Percentiles rank a stretch among this genome's conserved stretches.
These are phyloP conservation scores for Chesias legatella DNA, from an alignment of 2,888 invertebrate species.

Conservation along the genomic window DNA sequence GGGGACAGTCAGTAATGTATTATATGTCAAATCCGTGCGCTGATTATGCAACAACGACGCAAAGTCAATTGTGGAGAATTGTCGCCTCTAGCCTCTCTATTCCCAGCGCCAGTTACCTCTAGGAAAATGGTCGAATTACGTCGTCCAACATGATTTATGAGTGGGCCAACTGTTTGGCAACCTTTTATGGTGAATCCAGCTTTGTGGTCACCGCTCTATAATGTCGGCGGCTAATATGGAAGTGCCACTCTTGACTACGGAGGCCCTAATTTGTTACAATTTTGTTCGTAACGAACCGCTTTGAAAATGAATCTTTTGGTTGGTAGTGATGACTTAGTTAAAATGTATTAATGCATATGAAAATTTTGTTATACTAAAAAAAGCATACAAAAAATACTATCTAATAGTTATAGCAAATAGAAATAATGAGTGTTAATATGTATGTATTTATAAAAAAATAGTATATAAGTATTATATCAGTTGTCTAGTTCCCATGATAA, in stretches of 20 bases:
- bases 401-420: too few species aligned
- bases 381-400: too few species aligned
- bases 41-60: too few species aligned
- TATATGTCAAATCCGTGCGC: too few species aligned
- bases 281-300: constrained; percentile 18
- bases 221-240: constrained; percentile 21
- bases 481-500: too few species aligned
- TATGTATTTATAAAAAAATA: too few species aligned
- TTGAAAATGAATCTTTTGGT: constrained; percentile 7
- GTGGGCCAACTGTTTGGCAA: constrained; percentile 52
- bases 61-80: neutral
- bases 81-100: neutral
- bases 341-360: too few species aligned
- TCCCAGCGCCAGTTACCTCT: neutral
- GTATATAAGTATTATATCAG: too few species aligned
- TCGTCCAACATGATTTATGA: constrained; percentile 63
- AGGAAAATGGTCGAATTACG: constrained; percentile 45
- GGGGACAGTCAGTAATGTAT: too few species aligned
- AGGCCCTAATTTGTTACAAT: constrained; percentile 15
- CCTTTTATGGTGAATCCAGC: constrained; percentile 55
- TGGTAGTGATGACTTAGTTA: neutral
- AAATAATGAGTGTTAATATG: too few species aligned
- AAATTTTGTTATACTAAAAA: too few species aligned
- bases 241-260: constrained; percentile 15
- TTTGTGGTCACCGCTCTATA: constrained; percentile 22